Percentiles rank a stretch among this genome's conserved stretches.
Evolutionary conservation across 2,797 vertebrate genomes (phyloP).

Genomic region (Helicolenus hilgendorfi): DNA sequence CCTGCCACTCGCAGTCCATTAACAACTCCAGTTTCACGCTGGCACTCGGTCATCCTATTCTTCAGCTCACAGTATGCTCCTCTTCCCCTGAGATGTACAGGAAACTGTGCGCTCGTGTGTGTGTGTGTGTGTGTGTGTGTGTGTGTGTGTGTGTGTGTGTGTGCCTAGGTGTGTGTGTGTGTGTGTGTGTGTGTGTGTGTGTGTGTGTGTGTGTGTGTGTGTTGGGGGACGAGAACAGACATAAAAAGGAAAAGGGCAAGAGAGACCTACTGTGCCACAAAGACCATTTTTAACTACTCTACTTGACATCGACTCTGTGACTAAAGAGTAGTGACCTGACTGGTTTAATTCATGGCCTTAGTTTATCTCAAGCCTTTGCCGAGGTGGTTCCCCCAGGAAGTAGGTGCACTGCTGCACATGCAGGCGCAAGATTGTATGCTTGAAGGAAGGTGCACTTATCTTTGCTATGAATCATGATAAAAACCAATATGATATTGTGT

Average conservation of each 20-base stretch:
- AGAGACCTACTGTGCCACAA: background rate
- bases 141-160: background rate
- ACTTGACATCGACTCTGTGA: constrained; percentile 27
- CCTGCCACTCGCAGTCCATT: constrained; percentile 70
- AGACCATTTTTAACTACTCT: constrained; percentile 5
- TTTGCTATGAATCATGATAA: constrained; percentile 21
- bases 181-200: background rate
- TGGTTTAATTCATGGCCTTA: constrained; percentile 21
- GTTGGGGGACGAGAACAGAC: background rate
- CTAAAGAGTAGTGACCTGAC: constrained; percentile 25
- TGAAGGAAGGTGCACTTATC: constrained; percentile 34
- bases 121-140: background rate
- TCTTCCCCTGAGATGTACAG: constrained; percentile 45
- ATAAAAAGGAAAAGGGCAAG: background rate
- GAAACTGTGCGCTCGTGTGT: constrained; percentile 12
- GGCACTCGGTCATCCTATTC: constrained; percentile 64
- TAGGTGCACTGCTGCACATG: constrained; percentile 46
- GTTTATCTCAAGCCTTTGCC: constrained; percentile 60
- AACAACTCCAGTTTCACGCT: constrained; percentile 80
- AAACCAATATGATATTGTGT: background rate
- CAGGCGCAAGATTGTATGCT: constrained; percentile 36
- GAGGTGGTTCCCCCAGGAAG: constrained; percentile 81
- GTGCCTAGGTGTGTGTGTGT: background rate
- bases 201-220: background rate
- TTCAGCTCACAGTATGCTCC: constrained; percentile 54